Percentiles rank a stretch among this genome's conserved stretches.
phyloP scores from a whole-genome alignment of 2,888 invertebrate genomes.

The Galeopsomyia nigrocyanea region DNA sequence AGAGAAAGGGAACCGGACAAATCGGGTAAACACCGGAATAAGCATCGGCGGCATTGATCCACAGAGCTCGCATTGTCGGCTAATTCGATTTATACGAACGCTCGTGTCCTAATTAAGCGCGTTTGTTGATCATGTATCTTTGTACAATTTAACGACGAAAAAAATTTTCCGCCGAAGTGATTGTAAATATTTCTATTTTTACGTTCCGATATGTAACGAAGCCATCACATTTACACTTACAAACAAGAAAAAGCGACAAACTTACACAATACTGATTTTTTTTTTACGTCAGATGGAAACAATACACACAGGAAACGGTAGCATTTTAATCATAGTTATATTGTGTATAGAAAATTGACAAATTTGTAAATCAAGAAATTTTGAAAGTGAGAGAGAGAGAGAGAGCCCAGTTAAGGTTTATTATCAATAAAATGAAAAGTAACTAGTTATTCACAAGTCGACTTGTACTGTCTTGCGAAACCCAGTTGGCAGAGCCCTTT shows the following conservation, averaged over 20 bases:
- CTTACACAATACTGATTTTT: conserved; percentile 27
- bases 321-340: conserved; percentile 35
- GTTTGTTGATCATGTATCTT: no score
- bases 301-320: conserved; percentile 14
- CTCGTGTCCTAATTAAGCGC: background rate
- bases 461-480: conserved; percentile 54
- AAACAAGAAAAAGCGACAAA: background rate
- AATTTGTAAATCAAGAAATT: conserved; percentile 39
- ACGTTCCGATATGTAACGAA: conserved; percentile 17
- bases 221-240: conserved; percentile 30
- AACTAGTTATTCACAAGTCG: conserved; percentile 15
- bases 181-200: conserved; percentile 46
- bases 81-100: background rate
- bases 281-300: conserved; percentile 14
- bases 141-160: background rate
- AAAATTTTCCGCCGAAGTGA: conserved; percentile 2
- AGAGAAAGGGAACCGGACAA: conserved; percentile 66
- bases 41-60: conserved; percentile 62
- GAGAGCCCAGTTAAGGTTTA: conserved; percentile 3
- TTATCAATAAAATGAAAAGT: conserved; percentile 5
- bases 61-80: background rate
- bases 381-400: background rate
- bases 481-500: conserved; percentile 54
- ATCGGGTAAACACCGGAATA: conserved; percentile 64
- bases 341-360: conserved; percentile 29